phyloP scores from a whole-genome alignment of 2,888 invertebrate species.

The Sceliomorpha sp. region DNA sequence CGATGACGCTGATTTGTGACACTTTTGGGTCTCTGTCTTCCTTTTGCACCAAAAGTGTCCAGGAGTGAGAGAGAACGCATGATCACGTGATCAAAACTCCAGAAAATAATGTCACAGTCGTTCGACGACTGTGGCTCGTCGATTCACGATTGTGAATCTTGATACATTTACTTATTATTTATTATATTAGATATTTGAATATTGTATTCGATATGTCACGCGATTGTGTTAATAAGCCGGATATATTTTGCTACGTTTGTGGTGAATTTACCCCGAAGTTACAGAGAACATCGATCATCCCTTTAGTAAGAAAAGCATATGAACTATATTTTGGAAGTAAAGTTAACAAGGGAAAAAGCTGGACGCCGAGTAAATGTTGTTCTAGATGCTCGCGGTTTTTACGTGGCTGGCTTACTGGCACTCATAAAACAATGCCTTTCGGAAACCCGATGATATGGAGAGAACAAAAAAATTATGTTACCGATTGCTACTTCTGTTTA shows the following conservation, averaged over 20 bases:
- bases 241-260: constrained; percentile 2
- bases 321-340: not conserved
- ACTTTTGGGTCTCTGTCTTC: no score
- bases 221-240: not conserved
- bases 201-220: no score
- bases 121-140: no score
- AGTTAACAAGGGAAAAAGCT: not conserved
- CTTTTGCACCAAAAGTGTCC: no score
- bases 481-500: constrained; percentile 1
- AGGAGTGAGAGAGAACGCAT: no score
- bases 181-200: no score
- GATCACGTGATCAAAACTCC: no score
- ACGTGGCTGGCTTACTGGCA: not conserved
- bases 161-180: no score
- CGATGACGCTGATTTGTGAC: no score
- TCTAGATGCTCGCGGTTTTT: not conserved
- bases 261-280: not conserved
- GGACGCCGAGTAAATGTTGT: not conserved
- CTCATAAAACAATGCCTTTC: not conserved
- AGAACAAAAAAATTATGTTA: not conserved
- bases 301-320: not conserved
- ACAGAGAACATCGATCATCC: not conserved
- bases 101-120: no score
- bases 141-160: no score
- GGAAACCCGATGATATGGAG: constrained; percentile 2